Percentiles rank a stretch among this genome's conserved stretches.
These are phyloP conservation scores for Drosophila anceps DNA, from an alignment of 2,888 invertebrate genomes.

Conservation along the genomic window DNA sequence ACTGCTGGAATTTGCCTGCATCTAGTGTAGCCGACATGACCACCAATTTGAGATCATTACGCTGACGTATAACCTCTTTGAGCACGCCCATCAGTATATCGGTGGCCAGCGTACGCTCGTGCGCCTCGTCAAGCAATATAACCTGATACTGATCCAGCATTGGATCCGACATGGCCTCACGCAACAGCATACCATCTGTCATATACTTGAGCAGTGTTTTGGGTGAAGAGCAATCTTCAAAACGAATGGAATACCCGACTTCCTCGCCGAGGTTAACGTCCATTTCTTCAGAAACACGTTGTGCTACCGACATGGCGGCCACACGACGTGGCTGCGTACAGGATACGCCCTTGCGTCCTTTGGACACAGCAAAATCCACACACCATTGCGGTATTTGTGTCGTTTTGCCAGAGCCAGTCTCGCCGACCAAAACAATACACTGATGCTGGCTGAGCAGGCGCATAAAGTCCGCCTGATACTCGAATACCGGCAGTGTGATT, in stretches of 20 bases:
- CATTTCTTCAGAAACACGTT: constrained; percentile 99
- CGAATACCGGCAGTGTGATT: constrained; percentile 97
- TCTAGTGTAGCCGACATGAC: constrained; percentile 99
- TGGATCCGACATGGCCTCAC: constrained; percentile 99
- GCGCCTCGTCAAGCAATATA: constrained; percentile 97
- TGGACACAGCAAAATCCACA: constrained; percentile 90
- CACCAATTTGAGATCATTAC: constrained; percentile 97
- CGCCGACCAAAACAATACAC: constrained; percentile 98
- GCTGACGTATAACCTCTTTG: constrained; percentile 95
- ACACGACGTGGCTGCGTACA: constrained; percentile 99
- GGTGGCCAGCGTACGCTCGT: constrained; percentile 98
- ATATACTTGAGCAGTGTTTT: constrained; percentile 98
- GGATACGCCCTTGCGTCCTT: constrained; percentile 92
- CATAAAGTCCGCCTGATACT: constrained; percentile 98
- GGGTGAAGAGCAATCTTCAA: constrained; percentile 98
- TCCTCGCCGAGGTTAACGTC: constrained; percentile 96
- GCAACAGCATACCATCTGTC: constrained; percentile 99
- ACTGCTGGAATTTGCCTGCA: constrained; percentile 99
- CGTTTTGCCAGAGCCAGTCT: constrained; percentile 99
- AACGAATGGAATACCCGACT: constrained; percentile 98
- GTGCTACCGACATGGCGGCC: constrained; percentile 99
- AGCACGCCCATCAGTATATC: constrained; percentile 99
- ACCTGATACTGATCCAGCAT: constrained; percentile 97
- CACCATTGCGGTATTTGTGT: constrained; percentile 99
- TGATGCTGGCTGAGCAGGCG: constrained; percentile 96